These are phyloP conservation scores for Echinarachnius parma DNA, from an alignment of 53 echinoderm and acorn worm species.

Conservation along the genomic window DNA sequence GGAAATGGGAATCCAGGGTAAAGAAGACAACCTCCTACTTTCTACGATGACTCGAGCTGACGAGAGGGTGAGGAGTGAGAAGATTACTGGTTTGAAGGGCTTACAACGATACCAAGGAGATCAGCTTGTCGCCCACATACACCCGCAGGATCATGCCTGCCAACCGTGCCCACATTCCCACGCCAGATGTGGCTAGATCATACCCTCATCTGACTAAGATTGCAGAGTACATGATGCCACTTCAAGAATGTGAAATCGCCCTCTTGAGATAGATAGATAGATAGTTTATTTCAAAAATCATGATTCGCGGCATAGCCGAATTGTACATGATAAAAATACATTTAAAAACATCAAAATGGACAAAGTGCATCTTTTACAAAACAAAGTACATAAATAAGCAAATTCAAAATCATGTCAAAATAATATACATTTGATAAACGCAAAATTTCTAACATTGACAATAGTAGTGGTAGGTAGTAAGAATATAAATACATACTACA, in stretches of 20 bases:
- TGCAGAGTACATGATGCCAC: slow-evolving; percentile 38
- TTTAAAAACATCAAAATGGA: too few relatives aligned
- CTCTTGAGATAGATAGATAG: slow-evolving; percentile 41
- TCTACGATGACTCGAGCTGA: background rate
- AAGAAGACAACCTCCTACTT: background rate
- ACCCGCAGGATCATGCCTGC: slow-evolving; percentile 39
- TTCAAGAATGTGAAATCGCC: slow-evolving; percentile 44
- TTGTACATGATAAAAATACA: too few relatives aligned
- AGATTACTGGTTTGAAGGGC: slow-evolving; percentile 1
- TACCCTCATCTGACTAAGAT: slow-evolving; percentile 40
- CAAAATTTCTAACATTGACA: too few relatives aligned
- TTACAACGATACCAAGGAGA: background rate
- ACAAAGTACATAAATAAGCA: too few relatives aligned
- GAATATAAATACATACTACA: too few relatives aligned
- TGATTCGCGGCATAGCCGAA: too few relatives aligned
- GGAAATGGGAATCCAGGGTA: background rate
- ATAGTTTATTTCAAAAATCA: too few relatives aligned
- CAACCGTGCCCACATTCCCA: slow-evolving; percentile 50
- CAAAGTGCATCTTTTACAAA: too few relatives aligned
- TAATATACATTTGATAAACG: too few relatives aligned
- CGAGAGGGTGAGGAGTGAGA: background rate
- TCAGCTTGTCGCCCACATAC: slow-evolving; percentile 1
- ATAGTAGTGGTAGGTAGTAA: too few relatives aligned
- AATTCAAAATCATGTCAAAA: too few relatives aligned
- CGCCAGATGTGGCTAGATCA: slow-evolving; percentile 39